phyloP scores from a whole-genome alignment of 2,797 vertebrate species.

The Scolopax bukidnonensis region DNA sequence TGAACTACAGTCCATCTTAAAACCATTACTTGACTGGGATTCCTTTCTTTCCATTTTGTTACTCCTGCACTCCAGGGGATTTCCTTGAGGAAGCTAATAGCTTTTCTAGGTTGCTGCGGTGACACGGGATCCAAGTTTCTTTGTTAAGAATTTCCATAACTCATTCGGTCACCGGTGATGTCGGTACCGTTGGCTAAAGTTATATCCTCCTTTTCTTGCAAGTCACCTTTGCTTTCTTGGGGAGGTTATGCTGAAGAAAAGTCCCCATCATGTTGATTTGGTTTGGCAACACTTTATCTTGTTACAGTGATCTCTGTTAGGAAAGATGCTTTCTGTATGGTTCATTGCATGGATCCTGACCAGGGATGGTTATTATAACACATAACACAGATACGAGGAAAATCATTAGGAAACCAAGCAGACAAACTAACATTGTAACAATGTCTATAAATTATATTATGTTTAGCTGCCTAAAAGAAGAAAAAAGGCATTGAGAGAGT shows the following conservation, averaged over 20 bases:
- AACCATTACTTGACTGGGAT: constrained; percentile 53
- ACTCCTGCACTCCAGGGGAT: constrained; percentile 35
- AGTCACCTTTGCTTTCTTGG: background rate
- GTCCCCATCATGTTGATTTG: background rate
- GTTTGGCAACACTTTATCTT: background rate
- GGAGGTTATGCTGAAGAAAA: background rate
- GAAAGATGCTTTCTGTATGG: background rate
- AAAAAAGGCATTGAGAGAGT: background rate
- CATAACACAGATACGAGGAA: background rate
- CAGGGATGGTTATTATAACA: background rate
- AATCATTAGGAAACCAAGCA: background rate
- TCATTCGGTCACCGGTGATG: background rate
- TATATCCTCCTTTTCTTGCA: background rate
- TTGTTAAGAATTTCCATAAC: constrained; percentile 59
- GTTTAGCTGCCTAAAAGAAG: background rate
- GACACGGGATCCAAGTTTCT: constrained; percentile 32
- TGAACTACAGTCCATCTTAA: constrained; percentile 42
- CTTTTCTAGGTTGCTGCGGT: constrained; percentile 47
- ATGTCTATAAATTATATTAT: background rate
- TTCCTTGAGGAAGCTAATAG: constrained; percentile 52
- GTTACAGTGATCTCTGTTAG: rapidly evolving
- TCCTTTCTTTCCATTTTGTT: constrained; percentile 53
- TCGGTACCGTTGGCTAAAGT: background rate
- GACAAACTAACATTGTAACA: background rate
- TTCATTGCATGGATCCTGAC: background rate